Percentiles rank a stretch among this genome's conserved stretches.
phyloP scores from a whole-genome alignment of 2,888 invertebrate genomes.

The Melieria picta region DNA sequence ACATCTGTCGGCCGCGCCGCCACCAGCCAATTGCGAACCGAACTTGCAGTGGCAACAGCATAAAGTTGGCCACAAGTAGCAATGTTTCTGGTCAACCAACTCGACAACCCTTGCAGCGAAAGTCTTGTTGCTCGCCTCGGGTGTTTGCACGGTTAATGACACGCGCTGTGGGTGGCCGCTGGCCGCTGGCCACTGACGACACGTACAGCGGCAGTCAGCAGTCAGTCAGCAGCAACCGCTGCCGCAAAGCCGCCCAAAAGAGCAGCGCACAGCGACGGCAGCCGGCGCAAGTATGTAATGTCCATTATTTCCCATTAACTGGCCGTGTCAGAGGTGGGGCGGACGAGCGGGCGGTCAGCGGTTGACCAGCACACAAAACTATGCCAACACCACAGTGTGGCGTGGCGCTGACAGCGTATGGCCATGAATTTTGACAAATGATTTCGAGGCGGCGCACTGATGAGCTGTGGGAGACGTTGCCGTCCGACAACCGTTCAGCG shows the following conservation, averaged over 20 bases:
- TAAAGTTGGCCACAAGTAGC: constrained; percentile 49
- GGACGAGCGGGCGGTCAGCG: constrained; percentile 27
- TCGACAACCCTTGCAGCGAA: constrained; percentile 43
- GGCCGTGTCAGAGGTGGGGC: constrained; percentile 38
- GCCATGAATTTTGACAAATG: constrained; percentile 47
- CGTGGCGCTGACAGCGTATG: constrained; percentile 42
- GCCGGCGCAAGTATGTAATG: constrained; percentile 28
- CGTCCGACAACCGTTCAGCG: too few species aligned
- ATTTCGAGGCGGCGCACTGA: constrained; percentile 33
- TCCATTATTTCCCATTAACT: constrained; percentile 49
- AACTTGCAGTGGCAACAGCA: constrained; percentile 33
- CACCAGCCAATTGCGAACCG: background rate
- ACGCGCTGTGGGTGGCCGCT: constrained; percentile 41
- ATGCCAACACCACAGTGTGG: constrained; percentile 17
- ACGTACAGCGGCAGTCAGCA: background rate
- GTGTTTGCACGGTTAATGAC: constrained; percentile 38
- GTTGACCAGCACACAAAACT: constrained; percentile 39
- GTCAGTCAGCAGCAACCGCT: constrained; percentile 32
- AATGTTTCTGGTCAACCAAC: constrained; percentile 50
- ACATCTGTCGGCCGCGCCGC: background rate
- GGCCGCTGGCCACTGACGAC: constrained; percentile 3
- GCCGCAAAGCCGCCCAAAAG: background rate
- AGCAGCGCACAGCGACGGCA: background rate
- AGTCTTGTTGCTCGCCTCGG: constrained; percentile 37
- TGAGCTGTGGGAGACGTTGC: constrained; percentile 37